Conservation (phyloP, 2,113 vertebrate genomes). For the Erythrocebus patas region DNA sequence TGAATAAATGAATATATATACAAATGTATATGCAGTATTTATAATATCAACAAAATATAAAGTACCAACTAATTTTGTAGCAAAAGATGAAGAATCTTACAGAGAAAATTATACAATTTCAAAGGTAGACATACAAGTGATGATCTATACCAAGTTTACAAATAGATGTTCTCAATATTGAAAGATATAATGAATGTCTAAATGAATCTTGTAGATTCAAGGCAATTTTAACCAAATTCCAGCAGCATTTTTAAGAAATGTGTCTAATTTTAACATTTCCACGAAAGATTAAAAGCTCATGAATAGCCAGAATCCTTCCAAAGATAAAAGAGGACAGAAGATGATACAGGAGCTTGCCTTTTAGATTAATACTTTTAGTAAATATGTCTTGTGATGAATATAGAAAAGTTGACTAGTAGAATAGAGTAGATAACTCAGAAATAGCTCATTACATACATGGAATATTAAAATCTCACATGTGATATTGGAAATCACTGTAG, state of each 20-base stretch:
- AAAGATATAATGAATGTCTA: neutral
- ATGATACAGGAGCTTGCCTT: neutral
- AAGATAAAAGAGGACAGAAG: neutral
- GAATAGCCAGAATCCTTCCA: neutral
- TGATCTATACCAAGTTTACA: neutral
- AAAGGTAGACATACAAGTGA: neutral
- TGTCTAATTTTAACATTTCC: neutral
- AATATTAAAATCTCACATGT: neutral
- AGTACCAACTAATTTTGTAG: neutral
- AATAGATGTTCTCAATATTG: neutral
- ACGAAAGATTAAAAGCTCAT: neutral
- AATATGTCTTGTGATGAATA: neutral
- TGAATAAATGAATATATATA: neutral
- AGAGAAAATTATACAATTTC: neutral
- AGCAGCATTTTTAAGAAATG: neutral
- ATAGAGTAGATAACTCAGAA: neutral
- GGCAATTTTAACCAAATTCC: neutral
- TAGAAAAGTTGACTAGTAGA: neutral
- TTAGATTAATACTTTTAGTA: neutral
- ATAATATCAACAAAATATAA: neutral
- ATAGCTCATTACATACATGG: neutral
- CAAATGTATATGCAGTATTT: neutral
- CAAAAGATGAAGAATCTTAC: neutral
- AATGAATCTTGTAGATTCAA: neutral
- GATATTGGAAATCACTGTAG: neutral